Conservation (phyloP, 2,797 vertebrate species). For the Notamacropus eugenii region DNA sequence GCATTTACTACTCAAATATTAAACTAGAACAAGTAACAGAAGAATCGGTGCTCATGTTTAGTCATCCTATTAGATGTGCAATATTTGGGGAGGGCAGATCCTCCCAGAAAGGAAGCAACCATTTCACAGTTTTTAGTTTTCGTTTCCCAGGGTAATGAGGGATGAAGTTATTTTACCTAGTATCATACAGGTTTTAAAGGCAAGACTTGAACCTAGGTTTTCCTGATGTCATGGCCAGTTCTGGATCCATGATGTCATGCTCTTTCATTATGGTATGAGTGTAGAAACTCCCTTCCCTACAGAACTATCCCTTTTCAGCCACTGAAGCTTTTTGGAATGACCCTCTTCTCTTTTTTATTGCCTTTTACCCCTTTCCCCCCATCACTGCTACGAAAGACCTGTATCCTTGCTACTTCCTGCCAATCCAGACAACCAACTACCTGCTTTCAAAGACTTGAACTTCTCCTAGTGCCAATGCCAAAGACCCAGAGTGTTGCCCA, state of each 20-base stretch:
- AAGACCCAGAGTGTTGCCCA: neutral
- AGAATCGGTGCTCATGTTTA: neutral
- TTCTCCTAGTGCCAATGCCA: neutral
- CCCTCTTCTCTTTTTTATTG: neutral
- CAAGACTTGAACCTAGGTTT: neutral
- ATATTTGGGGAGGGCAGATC: neutral
- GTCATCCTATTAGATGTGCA: neutral
- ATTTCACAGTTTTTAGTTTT: neutral
- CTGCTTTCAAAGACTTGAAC: neutral
- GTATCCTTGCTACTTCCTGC: neutral
- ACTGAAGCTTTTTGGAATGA: neutral
- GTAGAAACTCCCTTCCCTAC: neutral
- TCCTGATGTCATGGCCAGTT: neutral
- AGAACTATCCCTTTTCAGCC: neutral
- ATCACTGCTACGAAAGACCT: too few species aligned
- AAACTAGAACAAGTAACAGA: constrained; percentile 5
- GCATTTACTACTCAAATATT: neutral
- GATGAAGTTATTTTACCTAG: neutral
- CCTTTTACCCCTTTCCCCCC: neutral
- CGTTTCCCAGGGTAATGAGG: neutral
- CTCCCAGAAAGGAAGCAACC: neutral
- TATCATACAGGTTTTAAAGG: neutral
- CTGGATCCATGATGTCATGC: neutral
- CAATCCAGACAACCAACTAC: neutral
- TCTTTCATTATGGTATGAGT: neutral